Conservation (phyloP, 92 coral and sea anemone species). For the Epizoanthus fatuus region DNA sequence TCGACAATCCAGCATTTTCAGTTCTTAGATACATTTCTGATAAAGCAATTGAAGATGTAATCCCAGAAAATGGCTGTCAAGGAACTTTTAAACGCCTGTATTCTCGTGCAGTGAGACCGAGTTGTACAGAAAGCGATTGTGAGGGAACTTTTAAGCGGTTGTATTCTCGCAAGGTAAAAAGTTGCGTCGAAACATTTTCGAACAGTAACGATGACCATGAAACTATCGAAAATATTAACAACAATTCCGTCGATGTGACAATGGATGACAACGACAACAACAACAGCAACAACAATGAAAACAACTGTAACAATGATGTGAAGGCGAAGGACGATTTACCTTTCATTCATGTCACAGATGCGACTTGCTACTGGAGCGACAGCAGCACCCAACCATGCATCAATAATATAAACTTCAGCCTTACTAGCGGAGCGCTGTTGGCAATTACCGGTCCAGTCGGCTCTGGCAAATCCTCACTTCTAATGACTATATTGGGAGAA, state of each 20-base stretch:
- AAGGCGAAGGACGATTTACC: neutral
- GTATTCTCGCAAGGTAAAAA: slow-evolving; percentile 17
- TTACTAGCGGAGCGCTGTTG: slow-evolving; percentile 33
- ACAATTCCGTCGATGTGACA: neutral
- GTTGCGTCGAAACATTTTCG: neutral
- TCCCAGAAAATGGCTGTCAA: slow-evolving; percentile 20
- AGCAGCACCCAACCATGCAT: slow-evolving; percentile 21
- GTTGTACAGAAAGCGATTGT: slow-evolving; percentile 1
- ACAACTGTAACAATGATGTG: neutral
- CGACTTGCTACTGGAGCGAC: slow-evolving; percentile 33
- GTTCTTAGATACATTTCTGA: slow-evolving; percentile 32
- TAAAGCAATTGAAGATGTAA: slow-evolving; percentile 2
- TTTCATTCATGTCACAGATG: slow-evolving; percentile 25
- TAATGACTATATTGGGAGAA: slow-evolving; percentile 48
- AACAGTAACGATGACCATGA: neutral
- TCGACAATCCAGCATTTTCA: slow-evolving; percentile 40
- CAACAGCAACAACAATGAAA: neutral
- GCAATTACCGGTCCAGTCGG: slow-evolving; percentile 53
- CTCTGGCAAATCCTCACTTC: slow-evolving; percentile 46
- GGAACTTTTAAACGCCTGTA: slow-evolving; percentile 31
- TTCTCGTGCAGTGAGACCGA: slow-evolving; percentile 14
- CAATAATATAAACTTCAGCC: slow-evolving; percentile 28
- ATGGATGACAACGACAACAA: neutral
- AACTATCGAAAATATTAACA: neutral
- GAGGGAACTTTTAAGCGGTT: slow-evolving; percentile 27